phyloP scores from a whole-genome alignment of 2,797 vertebrate genomes.

The Tenualosa thibaudeaui region DNA sequence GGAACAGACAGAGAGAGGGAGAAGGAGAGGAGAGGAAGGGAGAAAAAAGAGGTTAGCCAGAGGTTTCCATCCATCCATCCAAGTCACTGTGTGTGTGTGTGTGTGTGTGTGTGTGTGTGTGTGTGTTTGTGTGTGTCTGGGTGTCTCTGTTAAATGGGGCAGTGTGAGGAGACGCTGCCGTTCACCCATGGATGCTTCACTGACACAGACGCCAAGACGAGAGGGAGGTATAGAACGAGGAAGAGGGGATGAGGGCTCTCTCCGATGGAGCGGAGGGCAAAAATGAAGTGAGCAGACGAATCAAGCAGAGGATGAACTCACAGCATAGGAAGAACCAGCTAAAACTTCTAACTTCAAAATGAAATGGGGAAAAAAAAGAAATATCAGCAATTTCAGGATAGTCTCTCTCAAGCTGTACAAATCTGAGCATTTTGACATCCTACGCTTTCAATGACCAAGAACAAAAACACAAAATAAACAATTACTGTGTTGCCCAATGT shows the following conservation, averaged over 20 bases:
- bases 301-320: not conserved
- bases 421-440: not conserved
- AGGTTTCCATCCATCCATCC: slow-evolving; percentile 4
- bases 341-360: not conserved
- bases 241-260: not conserved
- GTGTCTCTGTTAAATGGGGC: slow-evolving; percentile 45
- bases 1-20: slow-evolving; percentile 63
- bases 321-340: not conserved
- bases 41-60: slow-evolving; percentile 2
- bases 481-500: not conserved
- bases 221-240: slow-evolving; percentile 33
- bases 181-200: slow-evolving; percentile 63
- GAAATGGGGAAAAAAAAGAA: not conserved
- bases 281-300: not conserved
- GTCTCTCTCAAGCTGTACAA: too few relatives aligned
- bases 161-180: slow-evolving; percentile 38
- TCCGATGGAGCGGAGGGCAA: not conserved
- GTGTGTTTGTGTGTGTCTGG: slow-evolving; percentile 40
- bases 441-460: too few relatives aligned
- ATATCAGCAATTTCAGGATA: not conserved
- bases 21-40: slow-evolving; percentile 9
- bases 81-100: not conserved
- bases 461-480: not conserved
- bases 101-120: slow-evolving; percentile 11
- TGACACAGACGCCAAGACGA: slow-evolving; percentile 46